Percentiles rank a stretch among this genome's conserved stretches.
Evolutionary conservation across 2,888 invertebrate genomes (phyloP).

Genomic region (Agriopis aurantiaria): DNA sequence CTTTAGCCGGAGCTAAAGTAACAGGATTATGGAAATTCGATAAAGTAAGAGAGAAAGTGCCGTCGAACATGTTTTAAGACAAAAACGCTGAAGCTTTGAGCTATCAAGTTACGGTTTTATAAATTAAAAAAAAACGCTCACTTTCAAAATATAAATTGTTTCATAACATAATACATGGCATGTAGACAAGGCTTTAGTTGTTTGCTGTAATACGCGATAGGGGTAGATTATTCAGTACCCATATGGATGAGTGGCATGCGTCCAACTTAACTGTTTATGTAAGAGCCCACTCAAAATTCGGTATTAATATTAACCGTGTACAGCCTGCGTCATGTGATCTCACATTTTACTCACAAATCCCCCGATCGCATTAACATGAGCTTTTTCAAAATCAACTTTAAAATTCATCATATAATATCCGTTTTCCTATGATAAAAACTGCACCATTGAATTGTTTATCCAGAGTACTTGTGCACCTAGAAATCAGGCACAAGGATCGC

Average conservation of each 20-base stretch:
- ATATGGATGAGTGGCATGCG: conserved; percentile 47
- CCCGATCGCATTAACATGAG: conserved; percentile 55
- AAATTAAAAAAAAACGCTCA: not conserved
- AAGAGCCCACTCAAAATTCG: conserved; percentile 76
- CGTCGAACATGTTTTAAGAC: conserved; percentile 26
- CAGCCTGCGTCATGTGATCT: conserved; percentile 68
- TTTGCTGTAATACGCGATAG: conserved; percentile 16
- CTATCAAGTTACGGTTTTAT: conserved; percentile 1
- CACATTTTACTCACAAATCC: conserved; percentile 64
- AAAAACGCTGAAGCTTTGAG: conserved; percentile 17
- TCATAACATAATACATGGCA: conserved; percentile 5
- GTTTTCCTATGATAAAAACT: conserved; percentile 47
- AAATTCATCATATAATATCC: conserved; percentile 58
- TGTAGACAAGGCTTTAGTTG: conserved; percentile 11
- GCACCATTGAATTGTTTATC: conserved; percentile 45
- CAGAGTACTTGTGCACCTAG: conserved; percentile 1
- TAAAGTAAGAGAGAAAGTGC: conserved; percentile 36
- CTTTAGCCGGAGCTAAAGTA: conserved; percentile 22
- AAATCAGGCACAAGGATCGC: conserved; percentile 26
- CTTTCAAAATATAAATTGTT: not conserved
- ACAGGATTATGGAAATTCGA: conserved; percentile 34
- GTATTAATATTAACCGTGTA: conserved; percentile 80
- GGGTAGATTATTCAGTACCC: conserved; percentile 50
- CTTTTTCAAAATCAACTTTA: conserved; percentile 61
- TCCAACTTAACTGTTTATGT: conserved; percentile 51